These are phyloP conservation scores for Peromyscus californicus DNA, from an alignment of 2,113 vertebrate genomes.

Conservation along the genomic window DNA sequence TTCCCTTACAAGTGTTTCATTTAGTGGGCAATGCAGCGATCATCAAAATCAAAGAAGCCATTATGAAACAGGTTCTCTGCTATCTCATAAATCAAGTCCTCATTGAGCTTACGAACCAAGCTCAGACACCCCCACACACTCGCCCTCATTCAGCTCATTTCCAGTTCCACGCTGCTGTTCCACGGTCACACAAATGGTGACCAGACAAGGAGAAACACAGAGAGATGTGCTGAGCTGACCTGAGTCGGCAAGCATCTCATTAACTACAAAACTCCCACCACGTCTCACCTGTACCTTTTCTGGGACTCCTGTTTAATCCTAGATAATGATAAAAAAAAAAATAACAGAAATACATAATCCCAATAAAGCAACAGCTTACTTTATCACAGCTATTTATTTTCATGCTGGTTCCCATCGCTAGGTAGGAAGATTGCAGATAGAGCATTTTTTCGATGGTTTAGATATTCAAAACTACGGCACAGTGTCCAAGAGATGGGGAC, in stretches of 20 bases:
- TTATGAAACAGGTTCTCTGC: background rate
- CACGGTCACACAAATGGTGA: background rate
- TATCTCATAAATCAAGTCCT: slow-evolving; percentile 3
- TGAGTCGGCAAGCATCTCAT: background rate
- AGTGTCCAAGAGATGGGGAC: background rate
- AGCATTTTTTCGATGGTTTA: background rate
- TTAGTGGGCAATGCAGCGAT: slow-evolving; percentile 10
- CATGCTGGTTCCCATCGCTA: background rate
- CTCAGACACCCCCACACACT: background rate
- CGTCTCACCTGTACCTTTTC: background rate
- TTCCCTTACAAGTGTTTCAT: background rate
- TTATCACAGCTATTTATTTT: background rate
- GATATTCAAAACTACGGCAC: background rate
- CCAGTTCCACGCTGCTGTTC: background rate
- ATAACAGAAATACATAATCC: background rate
- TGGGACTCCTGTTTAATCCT: background rate
- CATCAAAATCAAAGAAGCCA: slow-evolving; percentile 28
- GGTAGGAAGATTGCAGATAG: background rate
- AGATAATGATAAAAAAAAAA: background rate
- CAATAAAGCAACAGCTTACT: background rate
- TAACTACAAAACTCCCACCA: background rate
- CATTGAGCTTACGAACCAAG: background rate
- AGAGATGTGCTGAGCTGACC: background rate
- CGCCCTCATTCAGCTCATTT: background rate
- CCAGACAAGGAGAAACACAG: background rate